Conservation (phyloP, 2,888 invertebrate species). For the Teleogryllus oceanicus region DNA sequence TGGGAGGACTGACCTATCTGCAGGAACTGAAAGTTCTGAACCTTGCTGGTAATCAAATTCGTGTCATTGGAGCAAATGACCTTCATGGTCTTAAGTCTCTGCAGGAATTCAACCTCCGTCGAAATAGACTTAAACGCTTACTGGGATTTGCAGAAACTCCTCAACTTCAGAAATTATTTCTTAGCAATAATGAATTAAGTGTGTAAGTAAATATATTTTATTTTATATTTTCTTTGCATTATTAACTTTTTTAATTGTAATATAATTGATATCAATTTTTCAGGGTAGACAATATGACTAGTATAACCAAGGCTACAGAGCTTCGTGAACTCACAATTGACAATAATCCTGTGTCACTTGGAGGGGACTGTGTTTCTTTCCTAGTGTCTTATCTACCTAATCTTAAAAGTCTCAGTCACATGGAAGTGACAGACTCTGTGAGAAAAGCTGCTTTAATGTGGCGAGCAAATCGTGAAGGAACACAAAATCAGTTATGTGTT, state of each 20-base stretch:
- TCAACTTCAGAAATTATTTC: conserved; percentile 71
- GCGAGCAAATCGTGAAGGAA: conserved; percentile 72
- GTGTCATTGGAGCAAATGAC: conserved; percentile 70
- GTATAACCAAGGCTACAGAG: conserved; percentile 71
- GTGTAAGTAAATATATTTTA: conserved; percentile 49
- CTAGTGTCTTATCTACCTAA: conserved; percentile 75
- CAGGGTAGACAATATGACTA: conserved; percentile 82
- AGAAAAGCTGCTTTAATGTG: conserved; percentile 75
- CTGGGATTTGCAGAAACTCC: conserved; percentile 75
- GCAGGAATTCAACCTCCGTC: conserved; percentile 81
- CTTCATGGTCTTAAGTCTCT: conserved; percentile 73
- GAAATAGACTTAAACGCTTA: conserved; percentile 77
- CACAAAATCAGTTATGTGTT: conserved; percentile 62
- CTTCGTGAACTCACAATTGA: conserved; percentile 82
- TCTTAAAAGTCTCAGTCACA: conserved; percentile 67
- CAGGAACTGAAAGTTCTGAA: conserved; percentile 83
- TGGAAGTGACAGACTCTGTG: conserved; percentile 57
- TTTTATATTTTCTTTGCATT: conserved; percentile 18
- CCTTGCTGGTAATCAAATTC: conserved; percentile 86
- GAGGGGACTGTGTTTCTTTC: conserved; percentile 78
- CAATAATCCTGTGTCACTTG: conserved; percentile 76
- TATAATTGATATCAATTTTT: conserved; percentile 33
- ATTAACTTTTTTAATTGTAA: conserved; percentile 22
- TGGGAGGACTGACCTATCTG: conserved; percentile 66
- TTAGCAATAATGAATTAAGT: conserved; percentile 76